Base-by-base conservation (phyloP, 2,888 invertebrate species). In the Ichneumon xanthorius region DNA sequence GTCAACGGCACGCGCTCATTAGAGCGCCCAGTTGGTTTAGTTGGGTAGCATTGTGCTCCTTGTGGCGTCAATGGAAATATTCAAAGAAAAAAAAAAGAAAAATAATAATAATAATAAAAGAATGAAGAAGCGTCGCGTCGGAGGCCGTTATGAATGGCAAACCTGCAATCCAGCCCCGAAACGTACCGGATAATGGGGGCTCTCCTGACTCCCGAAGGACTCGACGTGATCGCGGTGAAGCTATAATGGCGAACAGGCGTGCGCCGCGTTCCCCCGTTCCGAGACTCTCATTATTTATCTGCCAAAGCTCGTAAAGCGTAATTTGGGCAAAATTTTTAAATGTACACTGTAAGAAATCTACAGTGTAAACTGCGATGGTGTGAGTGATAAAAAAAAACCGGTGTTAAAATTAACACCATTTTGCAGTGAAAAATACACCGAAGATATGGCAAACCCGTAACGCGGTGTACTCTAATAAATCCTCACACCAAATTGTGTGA, bases 1-100 rank as follows among this genome's bases (percentile, higher is more conserved):
- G 93, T 93, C 93, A 93, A 81, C 89, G 91, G 89, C 93, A 93
- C 93, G 93, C 92, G 93, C 93, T 93, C 93, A 93, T 93, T 93
- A 93, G 90, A 89, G 88, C 45, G 80, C 76, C 33, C 88, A 76
- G 85, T 86, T 85, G 85, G 71, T 78, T 83, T 77, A 70, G 84
- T 85, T 83, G 71, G 11, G 33, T 68, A 55, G 81, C 75, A 89
- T 90, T 90, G 89, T 89, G 78, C 65, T 67, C 55, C 11, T 45
- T 7, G 53, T 81, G 82, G 30, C 71, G 70, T 87, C 87, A 89
- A 88, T 88, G 87, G 86, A 88, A 89, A 89, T 88, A 14, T 85
- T 63, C 71, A 53, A 53, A 58, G 77, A 77, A 80, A 86, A 70
- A 75, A 79, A 82, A 82, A 53, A 75, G 79, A 61, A 70, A 63